Conservation (phyloP, 2,113 vertebrate genomes). For the Candoia aspera region DNA sequence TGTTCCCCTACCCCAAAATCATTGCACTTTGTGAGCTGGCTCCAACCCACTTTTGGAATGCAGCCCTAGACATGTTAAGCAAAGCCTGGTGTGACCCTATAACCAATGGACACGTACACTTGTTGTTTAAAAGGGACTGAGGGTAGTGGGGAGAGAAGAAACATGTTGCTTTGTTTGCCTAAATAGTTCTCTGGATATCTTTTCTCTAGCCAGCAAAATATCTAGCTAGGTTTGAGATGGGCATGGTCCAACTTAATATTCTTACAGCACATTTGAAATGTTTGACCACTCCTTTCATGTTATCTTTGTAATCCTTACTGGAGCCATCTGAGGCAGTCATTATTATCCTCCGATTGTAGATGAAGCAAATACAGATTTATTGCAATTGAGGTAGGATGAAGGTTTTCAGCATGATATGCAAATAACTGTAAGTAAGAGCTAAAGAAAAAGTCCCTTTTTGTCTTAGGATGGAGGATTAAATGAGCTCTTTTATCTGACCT, state of each 20-base stretch:
- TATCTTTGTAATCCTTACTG: neutral
- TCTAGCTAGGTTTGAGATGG: conserved; percentile 4
- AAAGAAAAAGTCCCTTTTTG: neutral
- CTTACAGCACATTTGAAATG: neutral
- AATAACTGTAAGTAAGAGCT: neutral
- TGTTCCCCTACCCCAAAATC: no score
- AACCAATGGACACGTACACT: no score
- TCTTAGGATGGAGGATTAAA: neutral
- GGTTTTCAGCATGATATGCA: neutral
- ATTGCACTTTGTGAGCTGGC: no score
- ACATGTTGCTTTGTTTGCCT: neutral
- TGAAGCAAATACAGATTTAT: neutral
- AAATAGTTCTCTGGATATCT: neutral
- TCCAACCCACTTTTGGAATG: no score
- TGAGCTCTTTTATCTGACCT: neutral
- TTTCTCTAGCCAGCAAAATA: neutral
- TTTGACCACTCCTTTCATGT: neutral
- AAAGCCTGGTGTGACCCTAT: no score
- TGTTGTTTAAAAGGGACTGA: no score
- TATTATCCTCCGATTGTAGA: neutral
- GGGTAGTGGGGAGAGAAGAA: no score
- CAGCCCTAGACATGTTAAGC: no score
- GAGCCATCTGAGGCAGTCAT: neutral
- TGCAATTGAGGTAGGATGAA: neutral
- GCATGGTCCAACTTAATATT: neutral